Evolutionary conservation across 2,797 vertebrate species (phyloP).

Genomic region (Lagodon rhomboides): DNA sequence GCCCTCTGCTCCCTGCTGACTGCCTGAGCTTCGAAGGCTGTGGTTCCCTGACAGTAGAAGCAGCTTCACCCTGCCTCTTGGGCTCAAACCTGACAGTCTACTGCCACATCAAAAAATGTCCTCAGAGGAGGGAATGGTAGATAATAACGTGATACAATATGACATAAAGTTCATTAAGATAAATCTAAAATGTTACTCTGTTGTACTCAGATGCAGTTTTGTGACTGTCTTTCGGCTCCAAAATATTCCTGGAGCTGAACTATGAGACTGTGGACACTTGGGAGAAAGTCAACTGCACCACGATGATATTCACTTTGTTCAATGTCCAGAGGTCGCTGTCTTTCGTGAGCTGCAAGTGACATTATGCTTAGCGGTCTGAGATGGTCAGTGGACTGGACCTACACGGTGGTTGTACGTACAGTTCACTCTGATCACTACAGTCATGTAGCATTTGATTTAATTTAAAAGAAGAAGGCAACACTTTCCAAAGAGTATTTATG

Average conservation of each 20-base stretch:
- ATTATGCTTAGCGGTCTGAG: accelerated
- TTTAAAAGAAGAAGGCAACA: background rate
- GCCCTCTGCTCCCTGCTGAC: conserved; percentile 21
- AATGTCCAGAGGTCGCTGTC: conserved; percentile 61
- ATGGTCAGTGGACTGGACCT: conserved; percentile 82
- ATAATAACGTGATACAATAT: background rate
- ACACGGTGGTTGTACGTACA: conserved; percentile 75
- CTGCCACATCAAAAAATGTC: conserved; percentile 60
- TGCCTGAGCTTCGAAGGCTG: background rate
- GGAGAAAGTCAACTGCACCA: conserved; percentile 75
- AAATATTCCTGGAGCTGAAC: conserved; percentile 76
- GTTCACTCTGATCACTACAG: background rate
- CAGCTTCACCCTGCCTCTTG: conserved; percentile 62
- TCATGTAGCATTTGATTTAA: background rate
- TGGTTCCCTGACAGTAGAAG: conserved; percentile 74
- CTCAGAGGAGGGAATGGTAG: background rate
- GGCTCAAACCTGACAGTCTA: conserved; percentile 81
- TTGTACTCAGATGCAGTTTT: background rate
- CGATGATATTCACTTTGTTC: conserved; percentile 73
- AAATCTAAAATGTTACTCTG: background rate
- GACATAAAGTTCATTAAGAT: background rate
- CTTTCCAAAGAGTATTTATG: background rate
- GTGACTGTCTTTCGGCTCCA: conserved; percentile 41
- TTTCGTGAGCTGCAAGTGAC: conserved; percentile 72
- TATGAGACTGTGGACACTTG: background rate